phyloP scores from a whole-genome alignment of 92 coral and sea anemone species.

The Diadumene lineata region DNA sequence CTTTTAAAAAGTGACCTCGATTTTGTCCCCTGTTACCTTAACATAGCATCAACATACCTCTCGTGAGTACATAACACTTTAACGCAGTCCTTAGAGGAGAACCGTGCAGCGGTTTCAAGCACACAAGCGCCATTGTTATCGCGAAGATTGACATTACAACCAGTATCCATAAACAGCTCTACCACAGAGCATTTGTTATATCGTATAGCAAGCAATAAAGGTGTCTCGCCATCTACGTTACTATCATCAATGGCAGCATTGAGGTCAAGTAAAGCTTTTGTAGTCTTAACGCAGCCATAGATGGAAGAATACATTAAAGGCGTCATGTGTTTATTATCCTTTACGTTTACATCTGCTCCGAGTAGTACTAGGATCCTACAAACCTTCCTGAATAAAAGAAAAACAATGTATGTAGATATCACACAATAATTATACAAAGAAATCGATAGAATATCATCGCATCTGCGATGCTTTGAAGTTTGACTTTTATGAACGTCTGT shows the following conservation, averaged over 20 bases:
- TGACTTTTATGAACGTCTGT: too few species aligned
- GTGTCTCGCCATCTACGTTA: slow-evolving; percentile 45
- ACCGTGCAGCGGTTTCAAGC: slow-evolving; percentile 40
- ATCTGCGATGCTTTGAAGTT: too few species aligned
- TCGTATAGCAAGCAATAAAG: slow-evolving; percentile 55
- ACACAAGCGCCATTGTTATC: slow-evolving; percentile 23
- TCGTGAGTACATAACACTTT: slow-evolving; percentile 35
- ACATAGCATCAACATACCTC: too few species aligned
- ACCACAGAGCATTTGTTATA: slow-evolving; percentile 37
- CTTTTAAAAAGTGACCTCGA: too few species aligned
- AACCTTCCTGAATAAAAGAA: slow-evolving; percentile 36
- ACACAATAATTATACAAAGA: too few species aligned
- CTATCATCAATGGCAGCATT: slow-evolving; percentile 46
- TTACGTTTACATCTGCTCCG: slow-evolving; percentile 66
- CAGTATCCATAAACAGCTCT: slow-evolving; percentile 46
- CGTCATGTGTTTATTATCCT: slow-evolving; percentile 49
- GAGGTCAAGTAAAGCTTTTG: slow-evolving; percentile 38
- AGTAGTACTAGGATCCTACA: slow-evolving; percentile 44
- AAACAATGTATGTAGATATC: too few species aligned
- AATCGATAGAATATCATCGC: too few species aligned
- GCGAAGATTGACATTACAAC: slow-evolving; percentile 37
- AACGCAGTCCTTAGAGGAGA: slow-evolving; percentile 45
- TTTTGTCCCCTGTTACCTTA: too few species aligned
- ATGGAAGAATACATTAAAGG: slow-evolving; percentile 65
- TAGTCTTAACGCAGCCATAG: slow-evolving; percentile 52